These are phyloP conservation scores for Pristis pectinata DNA, from an alignment of 2,797 vertebrate genomes.

Conservation along the genomic window DNA sequence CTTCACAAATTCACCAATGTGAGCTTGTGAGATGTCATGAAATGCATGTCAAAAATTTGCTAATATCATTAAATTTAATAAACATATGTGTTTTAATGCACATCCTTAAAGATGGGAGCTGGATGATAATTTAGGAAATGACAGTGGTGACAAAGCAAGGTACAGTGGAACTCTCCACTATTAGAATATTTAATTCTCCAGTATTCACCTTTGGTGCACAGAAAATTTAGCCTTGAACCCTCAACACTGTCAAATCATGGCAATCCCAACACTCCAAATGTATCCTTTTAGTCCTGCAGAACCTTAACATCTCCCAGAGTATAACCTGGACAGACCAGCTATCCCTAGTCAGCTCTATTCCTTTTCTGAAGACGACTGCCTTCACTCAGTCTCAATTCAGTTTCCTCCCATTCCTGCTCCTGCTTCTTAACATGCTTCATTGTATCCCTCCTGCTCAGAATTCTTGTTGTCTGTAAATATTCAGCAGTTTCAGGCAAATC, in stretches of 20 bases:
- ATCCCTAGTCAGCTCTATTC: neutral
- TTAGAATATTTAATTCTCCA: no score
- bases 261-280: neutral
- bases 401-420: neutral
- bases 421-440: neutral
- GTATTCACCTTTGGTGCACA: no score
- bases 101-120: neutral
- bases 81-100: neutral
- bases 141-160: neutral
- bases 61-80: neutral
- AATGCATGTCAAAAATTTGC: neutral
- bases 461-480: no score
- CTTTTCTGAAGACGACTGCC: neutral
- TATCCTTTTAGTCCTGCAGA: neutral
- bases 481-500: no score
- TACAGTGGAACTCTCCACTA: no score
- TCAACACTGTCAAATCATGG: no score
- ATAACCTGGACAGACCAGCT: neutral
- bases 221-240: no score
- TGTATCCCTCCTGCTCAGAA: neutral
- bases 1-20: neutral
- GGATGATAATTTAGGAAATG: neutral
- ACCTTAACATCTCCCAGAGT: neutral
- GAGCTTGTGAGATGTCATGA: neutral
- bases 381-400: neutral